These are phyloP conservation scores for Theristicus caerulescens DNA, from an alignment of 2,113 vertebrate genomes.

Conservation along the genomic window DNA sequence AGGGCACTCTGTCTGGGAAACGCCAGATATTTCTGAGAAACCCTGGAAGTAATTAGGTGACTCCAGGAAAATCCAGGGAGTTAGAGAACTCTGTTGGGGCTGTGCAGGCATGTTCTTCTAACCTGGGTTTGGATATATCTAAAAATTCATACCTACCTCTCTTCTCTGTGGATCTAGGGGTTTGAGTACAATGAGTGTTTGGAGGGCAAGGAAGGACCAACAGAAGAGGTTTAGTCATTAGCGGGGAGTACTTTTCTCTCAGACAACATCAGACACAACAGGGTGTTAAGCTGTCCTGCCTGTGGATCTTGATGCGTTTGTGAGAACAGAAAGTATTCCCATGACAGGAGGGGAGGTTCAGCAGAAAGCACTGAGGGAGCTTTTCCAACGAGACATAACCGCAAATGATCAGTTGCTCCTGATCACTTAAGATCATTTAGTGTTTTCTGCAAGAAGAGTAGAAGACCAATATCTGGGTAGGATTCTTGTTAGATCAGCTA, in stretches of 20 bases:
- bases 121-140: not conserved
- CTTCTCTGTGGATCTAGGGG: not conserved
- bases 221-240: not conserved
- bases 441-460: not conserved
- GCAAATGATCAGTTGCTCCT: not conserved
- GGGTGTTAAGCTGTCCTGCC: not conserved
- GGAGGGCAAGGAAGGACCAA: not conserved
- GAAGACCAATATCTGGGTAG: not conserved
- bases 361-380: not conserved
- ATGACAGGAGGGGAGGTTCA: not conserved
- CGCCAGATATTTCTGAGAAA: constrained; percentile 26
- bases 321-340: not conserved
- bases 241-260: not conserved
- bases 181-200: not conserved
- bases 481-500: not conserved
- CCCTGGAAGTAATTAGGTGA: constrained; percentile 7
- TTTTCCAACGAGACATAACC: not conserved
- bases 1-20: not conserved
- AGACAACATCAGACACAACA: not conserved
- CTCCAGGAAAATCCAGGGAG: constrained; percentile 19
- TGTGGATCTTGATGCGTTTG: not conserved
- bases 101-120: not conserved
- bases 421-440: not conserved
- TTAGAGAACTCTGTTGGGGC: not conserved
- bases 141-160: not conserved